Evolutionary conservation across 2,797 vertebrate species (phyloP).

Genomic region (Sebastes itinus): DNA sequence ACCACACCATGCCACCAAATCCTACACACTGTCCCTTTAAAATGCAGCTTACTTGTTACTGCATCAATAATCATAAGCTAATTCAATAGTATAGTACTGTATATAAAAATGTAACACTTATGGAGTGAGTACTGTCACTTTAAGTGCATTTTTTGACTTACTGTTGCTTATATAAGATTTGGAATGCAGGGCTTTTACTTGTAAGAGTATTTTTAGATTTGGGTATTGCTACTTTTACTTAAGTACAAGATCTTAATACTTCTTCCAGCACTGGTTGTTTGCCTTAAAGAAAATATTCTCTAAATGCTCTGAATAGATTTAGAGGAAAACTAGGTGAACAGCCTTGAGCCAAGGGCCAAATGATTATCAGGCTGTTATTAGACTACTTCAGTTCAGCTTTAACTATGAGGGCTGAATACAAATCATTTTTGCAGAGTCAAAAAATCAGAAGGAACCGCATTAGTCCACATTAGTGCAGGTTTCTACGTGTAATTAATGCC

Average conservation of each 20-base stretch:
- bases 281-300: not conserved
- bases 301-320: not conserved
- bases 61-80: not conserved
- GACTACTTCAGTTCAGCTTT: constrained; percentile 3
- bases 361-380: constrained; percentile 11
- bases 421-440: not conserved
- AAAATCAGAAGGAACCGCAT: not conserved
- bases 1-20: too few species aligned
- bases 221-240: not conserved
- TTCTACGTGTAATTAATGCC: not conserved
- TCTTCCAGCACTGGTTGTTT: not conserved
- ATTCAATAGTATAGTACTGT: not conserved
- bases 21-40: not conserved
- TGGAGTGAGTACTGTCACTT: not conserved
- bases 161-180: not conserved
- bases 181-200: not conserved
- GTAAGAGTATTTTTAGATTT: not conserved
- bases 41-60: not conserved
- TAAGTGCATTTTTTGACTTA: not conserved
- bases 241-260: not conserved
- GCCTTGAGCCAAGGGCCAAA: not conserved
- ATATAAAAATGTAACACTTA: not conserved
- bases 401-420: not conserved
- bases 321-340: not conserved
- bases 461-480: not conserved